These are phyloP conservation scores for Apis dorsata DNA, from an alignment of 1,140 invertebrate genomes.

Conservation along the genomic window DNA sequence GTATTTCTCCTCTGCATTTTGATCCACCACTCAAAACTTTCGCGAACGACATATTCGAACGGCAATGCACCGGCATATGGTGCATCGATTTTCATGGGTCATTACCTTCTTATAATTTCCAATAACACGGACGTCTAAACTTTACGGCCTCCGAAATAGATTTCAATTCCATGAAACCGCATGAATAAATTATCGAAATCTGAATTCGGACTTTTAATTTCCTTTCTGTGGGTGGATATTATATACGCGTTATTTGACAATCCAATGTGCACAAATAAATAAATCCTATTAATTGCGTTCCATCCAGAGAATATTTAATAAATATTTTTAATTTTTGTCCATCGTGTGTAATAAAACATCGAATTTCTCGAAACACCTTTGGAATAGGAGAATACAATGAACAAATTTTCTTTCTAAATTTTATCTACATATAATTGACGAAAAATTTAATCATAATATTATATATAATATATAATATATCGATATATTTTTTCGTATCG, in stretches of 20 bases:
- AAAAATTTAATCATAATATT: too few relatives aligned
- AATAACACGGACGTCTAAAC: constrained; percentile 3
- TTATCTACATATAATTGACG: too few relatives aligned
- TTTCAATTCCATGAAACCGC: neutral
- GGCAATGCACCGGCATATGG: neutral
- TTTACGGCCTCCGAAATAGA: constrained; percentile 5
- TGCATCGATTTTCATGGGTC: constrained; percentile 6
- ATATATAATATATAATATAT: too few relatives aligned
- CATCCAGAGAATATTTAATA: neutral
- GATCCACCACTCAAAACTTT: neutral
- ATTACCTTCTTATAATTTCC: constrained; percentile 9
- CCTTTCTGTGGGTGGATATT: neutral
- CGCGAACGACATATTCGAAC: neutral
- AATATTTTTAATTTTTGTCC: too few relatives aligned
- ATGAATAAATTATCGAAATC: constrained; percentile 27
- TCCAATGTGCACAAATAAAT: neutral
- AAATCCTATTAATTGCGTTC: neutral
- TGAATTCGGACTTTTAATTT: neutral
- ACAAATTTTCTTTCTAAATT: too few relatives aligned
- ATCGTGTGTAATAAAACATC: too few relatives aligned
- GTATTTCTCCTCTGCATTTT: neutral
- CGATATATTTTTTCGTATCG: too few relatives aligned
- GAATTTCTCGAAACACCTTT: too few relatives aligned
- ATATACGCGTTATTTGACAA: neutral
- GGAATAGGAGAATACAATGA: too few relatives aligned